phyloP scores from a whole-genome alignment of 2,113 vertebrate species.

The Salvator merianae region DNA sequence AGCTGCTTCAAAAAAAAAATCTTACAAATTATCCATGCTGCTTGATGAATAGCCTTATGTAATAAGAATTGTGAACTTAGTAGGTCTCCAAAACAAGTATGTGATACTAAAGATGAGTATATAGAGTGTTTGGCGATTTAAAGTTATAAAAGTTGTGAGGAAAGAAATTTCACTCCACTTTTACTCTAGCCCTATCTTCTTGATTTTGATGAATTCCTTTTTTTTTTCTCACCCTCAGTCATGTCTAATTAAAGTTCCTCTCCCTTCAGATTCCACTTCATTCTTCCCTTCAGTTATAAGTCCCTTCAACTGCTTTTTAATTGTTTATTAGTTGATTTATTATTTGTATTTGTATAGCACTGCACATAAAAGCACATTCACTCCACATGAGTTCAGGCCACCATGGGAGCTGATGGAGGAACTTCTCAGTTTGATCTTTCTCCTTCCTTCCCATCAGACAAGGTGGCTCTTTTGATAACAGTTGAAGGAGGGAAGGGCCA shows the following conservation, averaged over 20 bases:
- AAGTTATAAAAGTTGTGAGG: background rate
- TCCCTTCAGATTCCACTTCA: background rate
- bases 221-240: background rate
- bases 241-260: background rate
- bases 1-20: background rate
- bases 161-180: background rate
- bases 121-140: background rate
- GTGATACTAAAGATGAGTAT: background rate
- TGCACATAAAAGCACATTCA: too few relatives aligned
- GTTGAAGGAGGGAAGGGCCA: too few relatives aligned
- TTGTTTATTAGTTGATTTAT: too few relatives aligned
- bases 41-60: background rate
- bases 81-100: background rate
- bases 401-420: too few relatives aligned
- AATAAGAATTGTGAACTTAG: background rate
- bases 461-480: too few relatives aligned
- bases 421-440: too few relatives aligned
- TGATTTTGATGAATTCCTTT: background rate
- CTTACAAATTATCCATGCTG: background rate
- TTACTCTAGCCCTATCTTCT: background rate
- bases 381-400: too few relatives aligned
- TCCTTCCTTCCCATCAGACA: too few relatives aligned
- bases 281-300: background rate
- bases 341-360: too few relatives aligned
- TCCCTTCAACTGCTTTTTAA: background rate